Conservation (phyloP, 2,113 vertebrate genomes). For the Nesogale talazaci region DNA sequence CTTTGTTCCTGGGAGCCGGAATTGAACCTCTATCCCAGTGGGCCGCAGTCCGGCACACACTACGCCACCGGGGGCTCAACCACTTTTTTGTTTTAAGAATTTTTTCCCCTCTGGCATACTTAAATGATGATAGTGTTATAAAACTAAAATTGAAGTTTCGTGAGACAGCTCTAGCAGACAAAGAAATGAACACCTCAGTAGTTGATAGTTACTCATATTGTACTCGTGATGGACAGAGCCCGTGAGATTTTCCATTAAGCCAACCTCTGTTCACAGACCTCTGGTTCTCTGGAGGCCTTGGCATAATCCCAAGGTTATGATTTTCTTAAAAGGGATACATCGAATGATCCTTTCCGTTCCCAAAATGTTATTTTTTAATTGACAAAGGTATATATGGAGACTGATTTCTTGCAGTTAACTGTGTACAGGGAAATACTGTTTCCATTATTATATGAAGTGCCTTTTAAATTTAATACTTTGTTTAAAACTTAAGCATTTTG, state of each 20-base stretch:
- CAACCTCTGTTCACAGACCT: constrained; percentile 31
- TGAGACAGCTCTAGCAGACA: neutral
- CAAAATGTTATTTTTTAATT: constrained; percentile 64
- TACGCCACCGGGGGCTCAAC: no score
- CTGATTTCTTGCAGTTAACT: constrained; percentile 61
- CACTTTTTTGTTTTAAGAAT: no score
- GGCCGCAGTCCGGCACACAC: no score
- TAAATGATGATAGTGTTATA: constrained; percentile 58
- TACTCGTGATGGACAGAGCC: neutral
- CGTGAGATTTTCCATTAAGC: constrained; percentile 32
- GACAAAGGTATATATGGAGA: constrained; percentile 63
- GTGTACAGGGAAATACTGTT: constrained; percentile 66
- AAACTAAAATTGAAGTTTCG: constrained; percentile 58
- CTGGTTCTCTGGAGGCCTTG: constrained; percentile 51
- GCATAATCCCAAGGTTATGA: constrained; percentile 40
- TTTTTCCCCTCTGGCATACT: constrained; percentile 54
- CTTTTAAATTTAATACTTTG: constrained; percentile 76
- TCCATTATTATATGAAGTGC: constrained; percentile 78
- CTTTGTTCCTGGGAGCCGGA: no score
- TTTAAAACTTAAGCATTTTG: constrained; percentile 73
- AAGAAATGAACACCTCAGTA: neutral
- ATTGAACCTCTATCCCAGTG: no score
- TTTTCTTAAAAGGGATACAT: constrained; percentile 62
- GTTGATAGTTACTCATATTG: constrained; percentile 16
- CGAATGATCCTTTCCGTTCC: constrained; percentile 57